Evolutionary conservation across 2,113 vertebrate genomes (phyloP), one percentile per base, ranked within the genome.

Genomic region (Leucopsar rothschildi): DNA sequence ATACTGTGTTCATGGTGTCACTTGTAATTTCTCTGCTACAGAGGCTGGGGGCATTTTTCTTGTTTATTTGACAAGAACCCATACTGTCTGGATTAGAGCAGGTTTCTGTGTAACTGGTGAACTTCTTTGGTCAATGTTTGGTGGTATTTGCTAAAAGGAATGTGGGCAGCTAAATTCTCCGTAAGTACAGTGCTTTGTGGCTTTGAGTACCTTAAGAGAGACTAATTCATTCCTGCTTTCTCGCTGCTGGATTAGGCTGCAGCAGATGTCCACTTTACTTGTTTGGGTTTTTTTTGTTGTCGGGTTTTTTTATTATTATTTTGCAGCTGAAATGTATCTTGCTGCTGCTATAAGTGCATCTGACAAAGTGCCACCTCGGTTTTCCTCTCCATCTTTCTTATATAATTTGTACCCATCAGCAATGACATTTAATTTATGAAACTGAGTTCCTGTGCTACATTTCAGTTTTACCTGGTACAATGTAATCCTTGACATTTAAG

Each of bases 341-440:
- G 68, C 68, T 93, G 72, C 72, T 94, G 52, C 88, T 86, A 27
- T 92, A 96, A 94, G 78, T 90, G 93, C 82, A 82, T 71, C 50
- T 90, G 82, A 95, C 76, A 35, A 96, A 90, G 79, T 86, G 82
- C 76, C 72, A 88, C 80, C n/a, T 82, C 9, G 3, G 27, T 88
- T 92, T 94, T 80, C 70, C 59, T 92, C 79, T 86, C 90, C 57
- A 27, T 93, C 87, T 64, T 94, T 86, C 78, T 91, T 78, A n/a
- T 3, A 64, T 92, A 94, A 93, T 96, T 96, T 96, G 79, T 84
- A 71, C 49, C 72, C 69, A 92, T 97, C 93, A 95, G 80, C 91
- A 81, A 57, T 96, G 95, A 92, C 90, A 96, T 96, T 96, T 97
- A 86, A 96, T 90, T 94, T 96, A 91, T 68, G 85, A 95, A 93